Evolutionary conservation across 2,888 invertebrate genomes (phyloP).

Genomic region (Gerris lacustris): DNA sequence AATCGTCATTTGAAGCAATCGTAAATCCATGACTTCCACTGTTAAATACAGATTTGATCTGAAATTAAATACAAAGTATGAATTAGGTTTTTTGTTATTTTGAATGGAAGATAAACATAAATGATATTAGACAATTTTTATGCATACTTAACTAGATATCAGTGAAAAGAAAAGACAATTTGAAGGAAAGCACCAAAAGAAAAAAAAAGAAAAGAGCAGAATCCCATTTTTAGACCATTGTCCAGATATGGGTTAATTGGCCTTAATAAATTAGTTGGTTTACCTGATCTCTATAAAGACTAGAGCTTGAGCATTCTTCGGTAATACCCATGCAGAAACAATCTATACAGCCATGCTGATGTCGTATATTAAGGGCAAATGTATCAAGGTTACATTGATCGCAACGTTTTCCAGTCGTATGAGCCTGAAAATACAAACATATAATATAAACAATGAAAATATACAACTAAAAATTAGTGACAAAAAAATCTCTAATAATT

Average conservation of each 20-base stretch:
- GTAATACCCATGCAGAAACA: slow-evolving; percentile 95
- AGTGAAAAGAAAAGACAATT: too few species aligned
- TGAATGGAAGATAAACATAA: too few species aligned
- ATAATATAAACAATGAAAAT: slow-evolving; percentile 30
- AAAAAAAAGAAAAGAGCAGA: too few species aligned
- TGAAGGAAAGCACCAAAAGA: too few species aligned
- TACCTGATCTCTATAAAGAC: slow-evolving; percentile 56
- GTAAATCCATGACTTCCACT: slow-evolving; percentile 14
- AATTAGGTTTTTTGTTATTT: too few species aligned
- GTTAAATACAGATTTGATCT: slow-evolving; percentile 16
- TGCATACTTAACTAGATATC: neutral
- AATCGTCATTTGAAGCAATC: slow-evolving; percentile 25
- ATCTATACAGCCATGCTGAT: slow-evolving; percentile 76
- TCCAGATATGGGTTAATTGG: too few species aligned
- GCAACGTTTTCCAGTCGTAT: slow-evolving; percentile 69
- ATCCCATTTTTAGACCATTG: too few species aligned
- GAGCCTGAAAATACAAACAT: slow-evolving; percentile 38
- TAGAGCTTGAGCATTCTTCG: slow-evolving; percentile 65
- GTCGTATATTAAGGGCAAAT: slow-evolving; percentile 66
- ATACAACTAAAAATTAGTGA: neutral
- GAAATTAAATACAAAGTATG: neutral
- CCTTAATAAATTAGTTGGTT: slow-evolving; percentile 13
- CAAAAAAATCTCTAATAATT: neutral
- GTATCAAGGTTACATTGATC: slow-evolving; percentile 73
- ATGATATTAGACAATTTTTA: neutral